A percentile compares a stretch with the other conserved stretches of the same genome.
These are phyloP conservation scores for Podabrus alpinus DNA, from an alignment of 2,888 invertebrate species.

Conservation along the genomic window DNA sequence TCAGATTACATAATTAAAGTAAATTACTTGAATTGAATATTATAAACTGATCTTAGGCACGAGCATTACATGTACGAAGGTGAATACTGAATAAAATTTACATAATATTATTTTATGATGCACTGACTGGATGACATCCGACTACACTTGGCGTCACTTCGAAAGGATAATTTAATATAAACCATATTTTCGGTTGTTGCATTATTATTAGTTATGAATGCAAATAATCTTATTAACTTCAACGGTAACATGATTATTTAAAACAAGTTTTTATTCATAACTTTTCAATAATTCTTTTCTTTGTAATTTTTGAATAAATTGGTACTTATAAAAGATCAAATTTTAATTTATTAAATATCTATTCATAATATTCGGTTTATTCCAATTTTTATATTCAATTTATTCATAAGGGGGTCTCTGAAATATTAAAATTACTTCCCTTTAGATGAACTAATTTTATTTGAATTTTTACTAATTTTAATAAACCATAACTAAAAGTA, in stretches of 20 bases:
- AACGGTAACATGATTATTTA: neutral
- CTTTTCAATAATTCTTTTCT: neutral
- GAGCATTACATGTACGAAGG: slow-evolving; percentile 13
- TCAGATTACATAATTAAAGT: neutral
- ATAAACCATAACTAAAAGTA: too few relatives aligned
- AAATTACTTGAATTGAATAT: slow-evolving; percentile 5
- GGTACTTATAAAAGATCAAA: neutral
- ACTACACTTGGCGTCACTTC: neutral
- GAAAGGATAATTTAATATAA: slow-evolving; percentile 4
- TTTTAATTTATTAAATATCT: neutral
- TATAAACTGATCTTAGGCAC: slow-evolving; percentile 11
- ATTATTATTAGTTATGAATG: neutral
- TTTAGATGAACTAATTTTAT: too few relatives aligned
- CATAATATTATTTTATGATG: slow-evolving; percentile 13
- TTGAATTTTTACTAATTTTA: too few relatives aligned
- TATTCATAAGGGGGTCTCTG: too few relatives aligned
- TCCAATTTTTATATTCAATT: too few relatives aligned
- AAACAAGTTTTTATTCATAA: neutral
- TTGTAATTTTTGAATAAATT: neutral
- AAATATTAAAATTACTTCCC: too few relatives aligned
- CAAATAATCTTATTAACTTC: neutral
- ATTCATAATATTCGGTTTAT: too few relatives aligned
- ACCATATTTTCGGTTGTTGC: slow-evolving; percentile 1
- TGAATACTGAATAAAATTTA: slow-evolving; percentile 10
- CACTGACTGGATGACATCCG: slow-evolving; percentile 14